A percentile compares a stretch with the other conserved stretches of the same genome.
Conservation (phyloP, 1,140 invertebrate species). For the Plodia interpunctella region DNA sequence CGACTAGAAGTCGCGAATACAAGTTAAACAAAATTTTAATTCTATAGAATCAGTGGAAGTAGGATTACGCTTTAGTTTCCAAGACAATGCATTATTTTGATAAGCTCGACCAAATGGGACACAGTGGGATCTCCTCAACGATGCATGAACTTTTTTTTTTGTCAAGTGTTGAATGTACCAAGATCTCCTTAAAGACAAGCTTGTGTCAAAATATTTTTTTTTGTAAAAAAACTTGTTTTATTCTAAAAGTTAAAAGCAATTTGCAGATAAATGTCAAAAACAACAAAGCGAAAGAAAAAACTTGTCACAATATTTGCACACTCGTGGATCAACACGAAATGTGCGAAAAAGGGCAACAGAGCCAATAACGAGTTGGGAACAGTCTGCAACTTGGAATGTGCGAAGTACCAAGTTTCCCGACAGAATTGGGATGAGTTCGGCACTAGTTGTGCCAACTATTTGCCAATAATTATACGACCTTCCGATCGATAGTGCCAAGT, state of each 20-base stretch:
- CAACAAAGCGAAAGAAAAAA: neutral
- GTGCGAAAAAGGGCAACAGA: conserved; percentile 28
- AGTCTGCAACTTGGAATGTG: conserved; percentile 36
- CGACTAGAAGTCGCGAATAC: too few relatives aligned
- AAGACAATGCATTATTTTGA: too few relatives aligned
- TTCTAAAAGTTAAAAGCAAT: neutral
- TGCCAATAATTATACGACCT: conserved; percentile 1
- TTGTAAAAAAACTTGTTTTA: too few relatives aligned
- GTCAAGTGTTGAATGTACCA: too few relatives aligned
- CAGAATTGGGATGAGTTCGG: conserved; percentile 35
- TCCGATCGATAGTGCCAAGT: neutral
- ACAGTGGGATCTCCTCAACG: too few relatives aligned
- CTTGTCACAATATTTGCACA: neutral
- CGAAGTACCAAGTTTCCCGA: conserved; percentile 51
- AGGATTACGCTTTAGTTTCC: too few relatives aligned
- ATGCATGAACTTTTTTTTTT: too few relatives aligned
- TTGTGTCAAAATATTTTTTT: too few relatives aligned
- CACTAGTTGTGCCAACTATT: conserved; percentile 6
- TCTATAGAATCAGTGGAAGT: too few relatives aligned
- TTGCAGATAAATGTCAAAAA: neutral
- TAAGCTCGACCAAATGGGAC: too few relatives aligned
- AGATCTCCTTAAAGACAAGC: too few relatives aligned
- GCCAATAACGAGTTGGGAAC: conserved; percentile 37
- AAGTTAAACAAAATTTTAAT: too few relatives aligned
- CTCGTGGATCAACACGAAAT: conserved; percentile 13